These are phyloP conservation scores for Panagrolaimus sp. DNA, from an alignment of 1,140 invertebrate species.

Conservation along the genomic window DNA sequence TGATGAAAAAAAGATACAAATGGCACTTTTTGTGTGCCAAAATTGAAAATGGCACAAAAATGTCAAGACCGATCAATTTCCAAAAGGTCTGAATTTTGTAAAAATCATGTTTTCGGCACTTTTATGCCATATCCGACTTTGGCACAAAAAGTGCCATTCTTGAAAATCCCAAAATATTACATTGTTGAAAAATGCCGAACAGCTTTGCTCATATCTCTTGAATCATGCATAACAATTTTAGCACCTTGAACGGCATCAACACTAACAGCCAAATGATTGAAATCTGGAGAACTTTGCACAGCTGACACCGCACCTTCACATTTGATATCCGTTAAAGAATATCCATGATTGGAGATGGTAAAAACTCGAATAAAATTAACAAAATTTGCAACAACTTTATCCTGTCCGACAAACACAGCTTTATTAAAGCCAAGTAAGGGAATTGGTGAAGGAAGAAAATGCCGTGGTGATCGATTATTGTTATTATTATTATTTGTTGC, in stretches of 20 bases:
- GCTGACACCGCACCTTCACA: background rate
- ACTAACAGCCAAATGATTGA: background rate
- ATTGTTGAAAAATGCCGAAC: too few relatives aligned
- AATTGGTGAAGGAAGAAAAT: background rate
- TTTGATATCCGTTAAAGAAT: background rate
- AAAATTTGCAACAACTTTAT: slow-evolving; percentile 16
- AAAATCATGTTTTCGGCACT: too few relatives aligned
- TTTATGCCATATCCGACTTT: too few relatives aligned
- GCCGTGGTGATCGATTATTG: background rate
- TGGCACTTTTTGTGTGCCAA: background rate
- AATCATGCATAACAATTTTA: slow-evolving; percentile 10
- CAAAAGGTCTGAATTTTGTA: too few relatives aligned
- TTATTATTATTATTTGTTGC: slow-evolving; percentile 18
- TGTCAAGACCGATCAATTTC: too few relatives aligned
- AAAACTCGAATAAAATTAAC: slow-evolving; percentile 17
- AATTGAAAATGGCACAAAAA: too few relatives aligned
- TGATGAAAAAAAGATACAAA: background rate
- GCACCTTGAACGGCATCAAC: slow-evolving; percentile 9
- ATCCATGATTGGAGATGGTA: background rate
- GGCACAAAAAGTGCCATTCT: too few relatives aligned
- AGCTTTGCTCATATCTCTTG: background rate
- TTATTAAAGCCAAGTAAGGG: slow-evolving; percentile 4
- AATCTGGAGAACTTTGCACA: slow-evolving; percentile 1
- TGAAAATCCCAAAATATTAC: too few relatives aligned
- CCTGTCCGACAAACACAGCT: slow-evolving; percentile 21